Percentiles rank a stretch among this genome's conserved stretches.
Conservation (phyloP, 2,113 vertebrate genomes). For the Cardinalis cardinalis region DNA sequence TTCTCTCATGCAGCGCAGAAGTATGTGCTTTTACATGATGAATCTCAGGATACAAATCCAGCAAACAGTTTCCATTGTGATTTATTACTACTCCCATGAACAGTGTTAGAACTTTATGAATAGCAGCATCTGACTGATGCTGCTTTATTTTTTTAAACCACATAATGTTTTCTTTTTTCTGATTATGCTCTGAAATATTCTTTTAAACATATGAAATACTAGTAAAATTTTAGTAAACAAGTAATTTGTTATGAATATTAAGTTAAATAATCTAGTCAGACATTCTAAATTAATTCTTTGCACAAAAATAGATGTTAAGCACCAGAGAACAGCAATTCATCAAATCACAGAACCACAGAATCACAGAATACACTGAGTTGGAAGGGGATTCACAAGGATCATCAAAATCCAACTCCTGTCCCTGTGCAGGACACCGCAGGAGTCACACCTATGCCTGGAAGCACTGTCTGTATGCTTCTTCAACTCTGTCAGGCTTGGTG, state of each 20-base stretch:
- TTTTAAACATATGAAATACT: conserved; percentile 58
- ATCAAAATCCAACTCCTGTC: neutral
- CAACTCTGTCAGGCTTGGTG: neutral
- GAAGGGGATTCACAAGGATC: neutral
- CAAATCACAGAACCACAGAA: neutral
- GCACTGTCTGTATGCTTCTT: neutral
- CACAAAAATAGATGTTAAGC: conserved; percentile 12
- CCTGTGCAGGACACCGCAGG: neutral
- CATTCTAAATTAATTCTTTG: conserved; percentile 49
- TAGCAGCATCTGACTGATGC: conserved; percentile 31
- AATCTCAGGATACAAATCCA: conserved; percentile 9
- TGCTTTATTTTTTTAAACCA: neutral
- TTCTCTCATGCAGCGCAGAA: conserved; percentile 48
- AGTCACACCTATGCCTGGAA: neutral
- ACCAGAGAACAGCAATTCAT: neutral
- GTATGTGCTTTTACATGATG: neutral
- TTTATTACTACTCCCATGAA: conserved; percentile 40
- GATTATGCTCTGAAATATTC: conserved; percentile 52
- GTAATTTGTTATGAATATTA: conserved; percentile 55
- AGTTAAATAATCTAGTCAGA: conserved; percentile 62
- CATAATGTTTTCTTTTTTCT: conserved; percentile 43
- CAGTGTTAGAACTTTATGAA: conserved; percentile 46
- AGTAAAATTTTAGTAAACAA: conserved; percentile 51
- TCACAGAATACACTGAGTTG: neutral
- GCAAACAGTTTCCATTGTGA: conserved; percentile 1